Evolutionary conservation across 2,113 vertebrate genomes (phyloP), one percentile per base, ranked within the genome.

Genomic region (Hymenochirus boettgeri): DNA sequence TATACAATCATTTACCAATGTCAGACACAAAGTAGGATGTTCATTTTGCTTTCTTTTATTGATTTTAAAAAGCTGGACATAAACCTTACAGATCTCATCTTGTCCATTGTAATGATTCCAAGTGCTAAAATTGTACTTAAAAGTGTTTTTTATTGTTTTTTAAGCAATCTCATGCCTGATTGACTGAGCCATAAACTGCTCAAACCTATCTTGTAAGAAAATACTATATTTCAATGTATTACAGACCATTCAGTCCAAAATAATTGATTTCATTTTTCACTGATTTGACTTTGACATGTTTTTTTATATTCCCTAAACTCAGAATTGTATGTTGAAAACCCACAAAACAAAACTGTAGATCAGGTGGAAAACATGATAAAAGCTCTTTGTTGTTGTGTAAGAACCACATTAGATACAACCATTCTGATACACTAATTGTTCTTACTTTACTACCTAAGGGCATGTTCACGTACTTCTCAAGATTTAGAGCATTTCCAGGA

Each of bases 311-410:
- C 57, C 81, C 80, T 70, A 72, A 80, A 57, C 71, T 70, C 74
- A 75, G 42, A 76, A 62, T 19, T 35, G 50, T 73, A 77, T 76
- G 65, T 78, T 82, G 78, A 76, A 77, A 77, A 80, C 62, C 61
- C 66, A 50, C 58, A 72, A 76, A 70, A 78, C 58, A 78, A 80
- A 81, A 74, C 50, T 73, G 71, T 59, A 72, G 81, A 52, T 51
- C 72, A 77, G 76, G 77, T 72, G 72, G 82, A 82, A 88, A 84
- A 84, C 45, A 57, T 65, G 70, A 83, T 84, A 79, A 87, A 80
- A 85, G 75, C 75, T 73, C 70, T 81, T 76, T 57, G 29, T 76
- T 74, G 78, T 70, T 77, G 71, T 69, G 71, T 78, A 73, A 79
- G 79, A 77, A 75, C 59, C 58, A 80, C 83, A 74, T 75, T 75